Conservation (phyloP, 2,797 vertebrate species). For the Vultur gryphus region DNA sequence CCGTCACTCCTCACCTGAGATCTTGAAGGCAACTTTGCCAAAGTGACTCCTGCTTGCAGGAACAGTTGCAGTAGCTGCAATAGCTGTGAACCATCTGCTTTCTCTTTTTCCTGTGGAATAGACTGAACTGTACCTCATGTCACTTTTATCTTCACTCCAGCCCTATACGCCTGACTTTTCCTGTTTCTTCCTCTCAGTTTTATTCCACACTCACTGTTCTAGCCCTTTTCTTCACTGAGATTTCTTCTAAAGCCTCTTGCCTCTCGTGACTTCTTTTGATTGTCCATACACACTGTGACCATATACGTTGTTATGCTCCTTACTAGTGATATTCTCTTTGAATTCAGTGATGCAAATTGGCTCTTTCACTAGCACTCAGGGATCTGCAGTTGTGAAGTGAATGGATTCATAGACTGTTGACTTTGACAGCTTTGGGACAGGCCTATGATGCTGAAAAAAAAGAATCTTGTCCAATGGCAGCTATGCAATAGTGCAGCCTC, state of each 20-base stretch:
- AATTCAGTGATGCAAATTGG: background rate
- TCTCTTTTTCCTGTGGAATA: background rate
- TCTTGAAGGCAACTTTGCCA: background rate
- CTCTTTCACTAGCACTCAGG: background rate
- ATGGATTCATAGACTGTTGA: background rate
- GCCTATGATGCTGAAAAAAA: background rate
- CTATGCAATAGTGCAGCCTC: background rate
- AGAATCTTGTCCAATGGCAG: background rate
- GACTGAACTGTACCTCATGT: background rate
- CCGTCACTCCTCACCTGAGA: background rate
- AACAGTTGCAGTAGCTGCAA: background rate
- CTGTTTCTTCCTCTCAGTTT: background rate
- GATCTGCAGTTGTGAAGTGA: background rate
- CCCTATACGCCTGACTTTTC: background rate
- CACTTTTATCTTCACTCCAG: background rate
- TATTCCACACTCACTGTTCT: background rate
- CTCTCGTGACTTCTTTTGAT: background rate
- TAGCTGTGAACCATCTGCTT: background rate
- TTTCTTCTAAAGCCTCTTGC: background rate
- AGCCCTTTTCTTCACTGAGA: background rate
- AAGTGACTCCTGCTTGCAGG: background rate
- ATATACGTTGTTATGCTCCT: background rate
- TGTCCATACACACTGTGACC: background rate
- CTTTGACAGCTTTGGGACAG: background rate
- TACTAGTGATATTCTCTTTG: background rate